Conservation (phyloP, 2,113 vertebrate species). For the Hypomesus transpacificus region DNA sequence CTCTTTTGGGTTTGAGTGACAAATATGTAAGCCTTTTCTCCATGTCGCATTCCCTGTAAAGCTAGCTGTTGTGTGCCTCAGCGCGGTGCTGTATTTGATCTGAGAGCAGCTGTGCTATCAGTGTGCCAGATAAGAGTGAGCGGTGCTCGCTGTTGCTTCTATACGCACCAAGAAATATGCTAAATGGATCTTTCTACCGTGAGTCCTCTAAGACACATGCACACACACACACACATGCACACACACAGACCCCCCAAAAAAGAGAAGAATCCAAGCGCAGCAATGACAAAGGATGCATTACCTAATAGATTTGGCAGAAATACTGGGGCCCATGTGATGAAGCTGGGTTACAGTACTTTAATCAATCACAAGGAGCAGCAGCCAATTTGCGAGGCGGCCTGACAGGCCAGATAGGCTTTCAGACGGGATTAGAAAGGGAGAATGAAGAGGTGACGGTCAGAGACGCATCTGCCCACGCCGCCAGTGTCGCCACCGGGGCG, state of each 20-base stretch:
- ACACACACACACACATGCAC: no score
- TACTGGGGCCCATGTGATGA: constrained; percentile 64
- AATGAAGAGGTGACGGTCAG: constrained; percentile 50
- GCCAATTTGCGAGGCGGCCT: constrained; percentile 73
- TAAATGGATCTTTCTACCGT: constrained; percentile 38
- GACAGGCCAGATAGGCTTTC: constrained; percentile 74
- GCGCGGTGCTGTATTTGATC: constrained; percentile 31
- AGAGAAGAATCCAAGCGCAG: constrained; percentile 39
- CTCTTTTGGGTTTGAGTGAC: constrained; percentile 29
- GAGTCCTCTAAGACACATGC: constrained; percentile 19
- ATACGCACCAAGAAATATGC: constrained; percentile 2
- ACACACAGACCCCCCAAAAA: neutral
- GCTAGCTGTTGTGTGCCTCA: constrained; percentile 28
- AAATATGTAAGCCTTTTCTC: constrained; percentile 33
- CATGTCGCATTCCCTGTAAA: constrained; percentile 30
- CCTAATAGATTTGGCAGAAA: constrained; percentile 77
- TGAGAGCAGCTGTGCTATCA: constrained; percentile 26
- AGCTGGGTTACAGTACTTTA: constrained; percentile 73
- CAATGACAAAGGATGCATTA: constrained; percentile 75
- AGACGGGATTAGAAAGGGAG: constrained; percentile 72
- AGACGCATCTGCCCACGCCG: constrained; percentile 53
- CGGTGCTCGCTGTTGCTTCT: constrained; percentile 21
- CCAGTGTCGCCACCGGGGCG: no score
- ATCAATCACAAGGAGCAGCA: constrained; percentile 73
- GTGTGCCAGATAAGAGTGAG: constrained; percentile 18